Evolutionary conservation across 1,140 invertebrate species (phyloP).

Genomic region (Magallana gigas): DNA sequence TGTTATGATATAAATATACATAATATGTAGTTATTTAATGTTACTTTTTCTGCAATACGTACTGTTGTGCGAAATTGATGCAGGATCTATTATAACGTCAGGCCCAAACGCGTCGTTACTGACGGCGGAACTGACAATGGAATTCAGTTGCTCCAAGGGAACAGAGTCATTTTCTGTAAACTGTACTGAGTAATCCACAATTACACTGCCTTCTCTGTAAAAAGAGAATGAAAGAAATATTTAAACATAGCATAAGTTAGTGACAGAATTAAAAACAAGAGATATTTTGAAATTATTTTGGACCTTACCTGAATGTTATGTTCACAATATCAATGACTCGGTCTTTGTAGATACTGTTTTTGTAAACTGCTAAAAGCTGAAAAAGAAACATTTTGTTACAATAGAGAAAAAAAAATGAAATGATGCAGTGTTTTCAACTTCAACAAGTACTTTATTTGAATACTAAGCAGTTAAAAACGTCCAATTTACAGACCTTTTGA

Average conservation of each 20-base stretch:
- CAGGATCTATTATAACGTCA: not conserved
- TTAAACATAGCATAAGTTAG: too few species aligned
- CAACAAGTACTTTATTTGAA: too few species aligned
- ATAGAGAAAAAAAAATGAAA: not conserved
- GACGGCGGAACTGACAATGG: not conserved
- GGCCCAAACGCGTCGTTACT: conserved; percentile 2
- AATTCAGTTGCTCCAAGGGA: not conserved
- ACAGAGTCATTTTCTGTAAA: conserved; percentile 34
- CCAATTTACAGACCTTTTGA: not conserved
- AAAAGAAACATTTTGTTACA: not conserved
- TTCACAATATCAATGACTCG: conserved; percentile 20
- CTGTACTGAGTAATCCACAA: conserved; percentile 2
- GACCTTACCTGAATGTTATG: conserved; percentile 17
- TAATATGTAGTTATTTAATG: too few species aligned
- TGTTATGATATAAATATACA: not conserved
- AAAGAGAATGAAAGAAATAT: too few species aligned
- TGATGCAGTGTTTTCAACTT: too few species aligned
- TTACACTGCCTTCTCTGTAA: conserved; percentile 44
- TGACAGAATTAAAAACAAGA: too few species aligned
- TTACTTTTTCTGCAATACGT: not conserved
- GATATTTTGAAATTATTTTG: too few species aligned
- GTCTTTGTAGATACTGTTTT: not conserved
- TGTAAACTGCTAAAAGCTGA: conserved; percentile 12
- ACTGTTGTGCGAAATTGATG: conserved; percentile 32
- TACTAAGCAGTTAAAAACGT: not conserved